Percentiles rank a stretch among this genome's conserved stretches.
phyloP scores from a whole-genome alignment of 1,140 invertebrate genomes.

The Macrocentrus cingulum region DNA sequence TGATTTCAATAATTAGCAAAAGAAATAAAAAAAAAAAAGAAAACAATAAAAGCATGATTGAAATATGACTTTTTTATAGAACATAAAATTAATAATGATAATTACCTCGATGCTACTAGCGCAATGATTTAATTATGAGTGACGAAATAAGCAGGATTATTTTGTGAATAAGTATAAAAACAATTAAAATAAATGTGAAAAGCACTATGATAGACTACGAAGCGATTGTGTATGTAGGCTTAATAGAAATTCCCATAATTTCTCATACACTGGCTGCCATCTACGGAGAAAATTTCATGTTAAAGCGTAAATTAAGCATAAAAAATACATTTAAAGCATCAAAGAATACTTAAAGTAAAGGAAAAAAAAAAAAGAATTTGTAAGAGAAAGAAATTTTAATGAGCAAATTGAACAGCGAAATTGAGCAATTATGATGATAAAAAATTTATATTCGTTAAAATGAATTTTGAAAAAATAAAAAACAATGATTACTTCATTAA shows the following conservation, averaged over 20 bases:
- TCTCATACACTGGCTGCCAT: slow-evolving; percentile 60
- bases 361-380: no score
- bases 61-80: no score
- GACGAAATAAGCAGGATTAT: slow-evolving; percentile 49
- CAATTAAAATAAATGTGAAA: slow-evolving; percentile 25
- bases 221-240: slow-evolving; percentile 53
- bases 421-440: no score
- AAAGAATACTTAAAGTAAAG: no score
- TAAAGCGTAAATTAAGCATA: no score
- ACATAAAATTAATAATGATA: slow-evolving; percentile 38
- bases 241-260: slow-evolving; percentile 53
- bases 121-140: slow-evolving; percentile 48
- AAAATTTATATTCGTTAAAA: no score
- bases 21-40: background rate
- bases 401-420: slow-evolving; percentile 3
- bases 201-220: slow-evolving; percentile 58
- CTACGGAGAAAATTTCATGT: slow-evolving; percentile 44
- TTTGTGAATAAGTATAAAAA: background rate
- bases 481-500: no score
- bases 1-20: background rate
- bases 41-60: background rate
- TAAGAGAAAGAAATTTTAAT: no score
- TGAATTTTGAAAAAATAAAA: no score
- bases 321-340: no score
- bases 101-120: slow-evolving; percentile 54